Evolutionary conservation across 2,888 invertebrate species (phyloP), one percentile per base, ranked within the genome.

Genomic region (Melanostoma mellinum): DNA sequence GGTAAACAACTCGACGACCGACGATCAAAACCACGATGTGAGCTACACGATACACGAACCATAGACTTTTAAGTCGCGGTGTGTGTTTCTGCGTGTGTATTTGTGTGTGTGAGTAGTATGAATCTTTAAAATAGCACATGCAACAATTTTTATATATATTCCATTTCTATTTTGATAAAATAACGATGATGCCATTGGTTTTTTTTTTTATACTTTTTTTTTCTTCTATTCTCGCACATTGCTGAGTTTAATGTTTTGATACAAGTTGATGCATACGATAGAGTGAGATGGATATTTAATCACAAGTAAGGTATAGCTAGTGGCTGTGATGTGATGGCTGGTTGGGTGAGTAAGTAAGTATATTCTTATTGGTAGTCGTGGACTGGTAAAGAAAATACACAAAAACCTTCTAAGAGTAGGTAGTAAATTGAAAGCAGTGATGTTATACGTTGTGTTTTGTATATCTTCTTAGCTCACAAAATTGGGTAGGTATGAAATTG

Each of bases 101-200:
- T 61, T 52, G 35, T 36, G 56, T 72, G 63, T 58, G 67, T 81
- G 42, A 77, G 78, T 69, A 67, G 63, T 58, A 72, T 81, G 42
- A 77, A 82, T 69, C 69, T 82, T 75, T 74, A 60, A 79, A 84
- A 84, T 79, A 84, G 79, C 74, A 60, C 84, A 84, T 84, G 84
- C 84, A 84, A 84, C 84, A 84, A 84, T 84, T 84, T 82, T 75
- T 74, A 77, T 74, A 82, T 73, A 74, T 78, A 69, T 82, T 74
- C 68, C 78, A 82, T 82, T 78, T 82, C 82, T 82, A 82, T 82
- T 82, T 82, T 82, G 82, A 82, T 82, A 78, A 78, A 82, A 82
- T 78, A 74, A 78, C 82, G 78, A 82, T 78, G 82, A 82, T 82
- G 82, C 82, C 78, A 82, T 82, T 72, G 42, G 63, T 10, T 65